Evolutionary conservation across 2,888 invertebrate genomes (phyloP).

Genomic region (Rhorus exstirpatorius): DNA sequence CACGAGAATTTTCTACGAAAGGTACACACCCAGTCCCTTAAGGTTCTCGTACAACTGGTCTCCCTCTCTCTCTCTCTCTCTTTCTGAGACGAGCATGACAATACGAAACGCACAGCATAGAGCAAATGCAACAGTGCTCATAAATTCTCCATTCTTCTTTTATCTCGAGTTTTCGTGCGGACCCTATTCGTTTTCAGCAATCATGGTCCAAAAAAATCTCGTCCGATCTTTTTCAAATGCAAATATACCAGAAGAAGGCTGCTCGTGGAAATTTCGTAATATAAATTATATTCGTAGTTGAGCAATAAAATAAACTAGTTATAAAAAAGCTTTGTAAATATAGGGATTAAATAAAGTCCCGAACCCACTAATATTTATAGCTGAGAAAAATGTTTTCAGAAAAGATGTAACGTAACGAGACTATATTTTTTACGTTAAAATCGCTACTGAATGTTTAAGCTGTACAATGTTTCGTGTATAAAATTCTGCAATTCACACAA

Average conservation of each 20-base stretch:
- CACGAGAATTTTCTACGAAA: constrained; percentile 63
- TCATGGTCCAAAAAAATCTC: not conserved
- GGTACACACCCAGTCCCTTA: constrained; percentile 45
- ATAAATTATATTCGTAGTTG: not conserved
- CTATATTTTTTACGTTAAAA: too few relatives aligned
- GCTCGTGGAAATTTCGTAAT: constrained; percentile 1
- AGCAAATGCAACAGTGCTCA: constrained; percentile 3
- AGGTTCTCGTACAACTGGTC: constrained; percentile 23
- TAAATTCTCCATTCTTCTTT: constrained; percentile 50
- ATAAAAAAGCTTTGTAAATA: too few relatives aligned
- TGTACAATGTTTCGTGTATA: too few relatives aligned
- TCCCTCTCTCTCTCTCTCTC: constrained; percentile 25
- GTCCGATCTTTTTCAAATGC: not conserved
- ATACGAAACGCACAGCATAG: constrained; percentile 16
- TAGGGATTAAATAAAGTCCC: too few relatives aligned
- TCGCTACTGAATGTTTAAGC: too few relatives aligned
- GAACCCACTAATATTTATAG: too few relatives aligned
- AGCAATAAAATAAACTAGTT: too few relatives aligned
- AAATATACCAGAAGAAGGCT: not conserved
- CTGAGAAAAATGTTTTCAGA: too few relatives aligned
- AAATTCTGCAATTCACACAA: too few relatives aligned
- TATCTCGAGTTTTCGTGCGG: constrained; percentile 18
- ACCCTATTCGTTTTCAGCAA: constrained; percentile 27
- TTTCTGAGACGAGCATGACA: constrained; percentile 26
- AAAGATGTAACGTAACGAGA: too few relatives aligned